These are phyloP conservation scores for Ectropis crepuscularia DNA, from an alignment of 2,888 invertebrate species.

Conservation along the genomic window DNA sequence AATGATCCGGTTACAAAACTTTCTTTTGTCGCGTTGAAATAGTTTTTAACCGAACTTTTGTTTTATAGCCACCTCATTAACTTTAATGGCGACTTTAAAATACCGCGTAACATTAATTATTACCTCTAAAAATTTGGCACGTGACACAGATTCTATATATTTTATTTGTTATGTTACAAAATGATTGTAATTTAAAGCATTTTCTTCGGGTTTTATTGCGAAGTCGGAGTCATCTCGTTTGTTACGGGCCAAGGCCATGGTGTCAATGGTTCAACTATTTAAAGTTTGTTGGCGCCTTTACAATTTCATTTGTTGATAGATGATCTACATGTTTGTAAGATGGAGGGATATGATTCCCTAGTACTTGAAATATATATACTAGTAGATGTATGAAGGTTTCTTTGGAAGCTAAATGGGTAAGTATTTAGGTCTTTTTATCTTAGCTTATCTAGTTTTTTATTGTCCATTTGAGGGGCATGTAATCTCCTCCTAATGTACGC, in stretches of 20 bases:
- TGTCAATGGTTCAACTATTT: conserved; percentile 6
- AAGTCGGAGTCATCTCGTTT: not conserved
- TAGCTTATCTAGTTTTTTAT: too few relatives aligned
- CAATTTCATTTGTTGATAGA: not conserved
- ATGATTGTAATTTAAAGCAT: conserved; percentile 6
- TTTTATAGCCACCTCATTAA: conserved; percentile 11
- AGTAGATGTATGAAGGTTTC: too few relatives aligned
- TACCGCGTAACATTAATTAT: conserved; percentile 8
- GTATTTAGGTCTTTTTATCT: too few relatives aligned
- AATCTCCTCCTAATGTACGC: too few relatives aligned
- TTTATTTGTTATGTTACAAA: conserved; percentile 6
- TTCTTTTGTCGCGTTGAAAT: conserved; percentile 1
- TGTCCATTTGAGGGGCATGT: too few relatives aligned
- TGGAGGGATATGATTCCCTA: too few relatives aligned
- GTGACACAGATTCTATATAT: conserved; percentile 20
- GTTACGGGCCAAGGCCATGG: conserved; percentile 1
- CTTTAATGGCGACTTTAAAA: conserved; percentile 4
- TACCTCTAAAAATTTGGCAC: conserved; percentile 20
- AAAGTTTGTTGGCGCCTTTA: not conserved
- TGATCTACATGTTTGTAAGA: not conserved
- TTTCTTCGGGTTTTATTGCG: conserved; percentile 4
- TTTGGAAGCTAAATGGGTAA: too few relatives aligned
- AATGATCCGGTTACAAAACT: conserved; percentile 1
- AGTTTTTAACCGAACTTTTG: not conserved
- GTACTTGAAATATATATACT: too few relatives aligned